Evolutionary conservation across 2,797 vertebrate species (phyloP).

Genomic region (Gallinago solitaria): DNA sequence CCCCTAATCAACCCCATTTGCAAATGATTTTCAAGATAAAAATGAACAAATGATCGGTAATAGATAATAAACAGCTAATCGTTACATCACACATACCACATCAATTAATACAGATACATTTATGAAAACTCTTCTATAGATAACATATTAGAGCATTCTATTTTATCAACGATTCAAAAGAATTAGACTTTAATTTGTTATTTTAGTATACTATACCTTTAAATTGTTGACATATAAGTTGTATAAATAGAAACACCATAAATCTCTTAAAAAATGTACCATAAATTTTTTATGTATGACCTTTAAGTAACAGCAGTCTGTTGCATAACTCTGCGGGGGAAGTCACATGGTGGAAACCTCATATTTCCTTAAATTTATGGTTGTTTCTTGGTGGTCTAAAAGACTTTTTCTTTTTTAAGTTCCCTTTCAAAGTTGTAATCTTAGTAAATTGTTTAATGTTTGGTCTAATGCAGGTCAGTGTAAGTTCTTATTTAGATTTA

Average conservation of each 20-base stretch:
- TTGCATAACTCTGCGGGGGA: slow-evolving; percentile 81
- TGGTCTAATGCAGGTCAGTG: slow-evolving; percentile 78
- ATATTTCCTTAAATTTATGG: slow-evolving; percentile 89
- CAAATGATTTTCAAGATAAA: slow-evolving; percentile 26
- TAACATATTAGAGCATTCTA: background rate
- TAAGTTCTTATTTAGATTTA: slow-evolving; percentile 81
- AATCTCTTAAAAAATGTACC: slow-evolving; percentile 74
- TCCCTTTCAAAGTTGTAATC: slow-evolving; percentile 76
- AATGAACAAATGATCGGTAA: slow-evolving; percentile 6
- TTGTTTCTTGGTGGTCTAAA: slow-evolving; percentile 88
- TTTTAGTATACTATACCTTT: slow-evolving; percentile 70
- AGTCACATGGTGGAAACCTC: slow-evolving; percentile 83
- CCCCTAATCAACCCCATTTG: background rate
- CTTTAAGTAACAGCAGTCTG: slow-evolving; percentile 77
- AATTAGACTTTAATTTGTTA: slow-evolving; percentile 68
- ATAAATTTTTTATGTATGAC: slow-evolving; percentile 77
- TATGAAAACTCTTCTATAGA: slow-evolving; percentile 18
- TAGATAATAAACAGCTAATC: slow-evolving; percentile 45
- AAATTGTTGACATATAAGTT: slow-evolving; percentile 76
- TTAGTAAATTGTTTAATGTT: slow-evolving; percentile 82
- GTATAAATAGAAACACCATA: slow-evolving; percentile 75
- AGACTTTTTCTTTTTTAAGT: slow-evolving; percentile 14
- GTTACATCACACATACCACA: slow-evolving; percentile 22
- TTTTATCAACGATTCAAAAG: slow-evolving; percentile 67
- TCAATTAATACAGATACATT: slow-evolving; percentile 24